These are phyloP conservation scores for Rhizomys pruinosus DNA, from an alignment of 2,113 vertebrate species.

Conservation along the genomic window DNA sequence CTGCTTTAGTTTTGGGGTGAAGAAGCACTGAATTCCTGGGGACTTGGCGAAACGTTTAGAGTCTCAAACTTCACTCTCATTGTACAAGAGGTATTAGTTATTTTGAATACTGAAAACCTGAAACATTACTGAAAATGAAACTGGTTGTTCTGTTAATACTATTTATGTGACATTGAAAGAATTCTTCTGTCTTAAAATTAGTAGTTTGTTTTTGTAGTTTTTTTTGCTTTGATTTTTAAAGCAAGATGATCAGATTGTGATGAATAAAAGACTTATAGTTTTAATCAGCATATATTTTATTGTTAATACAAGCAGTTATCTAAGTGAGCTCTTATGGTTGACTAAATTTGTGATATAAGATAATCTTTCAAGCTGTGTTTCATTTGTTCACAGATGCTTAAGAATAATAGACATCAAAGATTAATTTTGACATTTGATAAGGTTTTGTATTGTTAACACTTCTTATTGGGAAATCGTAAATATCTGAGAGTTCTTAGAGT, in stretches of 20 bases:
- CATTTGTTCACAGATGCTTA: conserved; percentile 43
- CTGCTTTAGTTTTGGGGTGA: conserved; percentile 34
- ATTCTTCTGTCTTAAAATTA: conserved; percentile 32
- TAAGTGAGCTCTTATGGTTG: conserved; percentile 44
- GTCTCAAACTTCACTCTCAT: conserved; percentile 4
- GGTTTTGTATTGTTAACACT: not conserved
- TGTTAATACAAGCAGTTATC: conserved; percentile 38
- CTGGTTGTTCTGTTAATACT: conserved; percentile 13
- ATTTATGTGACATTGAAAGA: conserved; percentile 50
- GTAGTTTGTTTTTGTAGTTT: not conserved
- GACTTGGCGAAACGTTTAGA: conserved; percentile 13
- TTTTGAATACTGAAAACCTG: conserved; percentile 53
- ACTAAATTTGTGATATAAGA: conserved; percentile 41
- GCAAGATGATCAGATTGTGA: conserved; percentile 5
- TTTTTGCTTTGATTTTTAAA: not conserved
- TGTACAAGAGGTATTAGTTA: conserved; percentile 21
- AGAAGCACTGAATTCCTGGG: conserved; percentile 34
- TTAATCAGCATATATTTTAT: not conserved
- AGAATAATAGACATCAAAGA: conserved; percentile 1
- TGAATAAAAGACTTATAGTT: conserved; percentile 27
- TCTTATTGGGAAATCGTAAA: conserved; percentile 18
- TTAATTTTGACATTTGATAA: conserved; percentile 49
- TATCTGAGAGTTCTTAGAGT: not conserved
- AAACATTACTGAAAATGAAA: conserved; percentile 63
- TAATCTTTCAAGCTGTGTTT: not conserved